Conservation (phyloP, 2,888 invertebrate species). For the Notodonta dromedarius region DNA sequence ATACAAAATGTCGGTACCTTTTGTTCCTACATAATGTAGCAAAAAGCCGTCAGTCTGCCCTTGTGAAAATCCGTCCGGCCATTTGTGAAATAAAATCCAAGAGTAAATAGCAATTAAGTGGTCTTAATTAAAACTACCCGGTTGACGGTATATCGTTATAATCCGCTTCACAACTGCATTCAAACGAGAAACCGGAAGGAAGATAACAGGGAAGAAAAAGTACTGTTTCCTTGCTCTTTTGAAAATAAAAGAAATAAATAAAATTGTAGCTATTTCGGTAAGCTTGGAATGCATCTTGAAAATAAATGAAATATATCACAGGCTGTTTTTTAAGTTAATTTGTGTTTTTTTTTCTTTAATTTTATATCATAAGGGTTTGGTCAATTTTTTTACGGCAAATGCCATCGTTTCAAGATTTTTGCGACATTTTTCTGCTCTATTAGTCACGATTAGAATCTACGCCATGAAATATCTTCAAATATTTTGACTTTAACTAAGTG, state of each 20-base stretch:
- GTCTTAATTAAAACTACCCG: constrained; percentile 38
- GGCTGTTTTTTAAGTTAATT: too few species aligned
- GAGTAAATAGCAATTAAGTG: constrained; percentile 33
- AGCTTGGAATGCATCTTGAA: too few species aligned
- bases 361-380: too few species aligned
- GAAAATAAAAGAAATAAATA: background rate
- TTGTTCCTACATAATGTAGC: background rate
- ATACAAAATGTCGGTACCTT: background rate
- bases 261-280: too few species aligned
- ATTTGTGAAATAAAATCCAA: constrained; percentile 21
- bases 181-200: background rate
- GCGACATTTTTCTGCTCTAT: too few species aligned
- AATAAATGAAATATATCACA: too few species aligned
- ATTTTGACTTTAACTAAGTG: background rate
- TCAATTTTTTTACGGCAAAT: too few species aligned
- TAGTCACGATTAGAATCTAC: too few species aligned
- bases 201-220: background rate
- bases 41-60: background rate
- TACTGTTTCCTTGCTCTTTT: background rate
- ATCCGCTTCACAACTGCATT: constrained; percentile 12
- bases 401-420: too few species aligned
- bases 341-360: too few species aligned
- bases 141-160: constrained; percentile 18
- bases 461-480: too few species aligned
- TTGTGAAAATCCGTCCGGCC: constrained; percentile 4